These are phyloP conservation scores for Thereuonema tuberculata DNA, from an alignment of 1,140 invertebrate genomes.

Conservation along the genomic window DNA sequence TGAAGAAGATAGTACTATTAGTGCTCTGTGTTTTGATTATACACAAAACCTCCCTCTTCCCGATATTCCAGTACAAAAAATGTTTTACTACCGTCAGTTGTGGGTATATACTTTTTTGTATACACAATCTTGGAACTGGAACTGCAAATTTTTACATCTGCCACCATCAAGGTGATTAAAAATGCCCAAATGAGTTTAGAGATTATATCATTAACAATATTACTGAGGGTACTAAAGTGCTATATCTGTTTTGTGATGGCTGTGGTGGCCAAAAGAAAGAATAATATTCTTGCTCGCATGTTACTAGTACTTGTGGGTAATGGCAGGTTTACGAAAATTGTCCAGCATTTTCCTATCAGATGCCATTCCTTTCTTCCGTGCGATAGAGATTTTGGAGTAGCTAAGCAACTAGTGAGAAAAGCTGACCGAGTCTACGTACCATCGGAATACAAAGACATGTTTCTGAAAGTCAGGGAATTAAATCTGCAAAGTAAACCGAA, in stretches of 20 bases:
- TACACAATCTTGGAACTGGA: not conserved
- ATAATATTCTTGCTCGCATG: not conserved
- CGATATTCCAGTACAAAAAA: not conserved
- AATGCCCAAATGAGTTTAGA: not conserved
- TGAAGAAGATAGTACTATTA: too few relatives aligned
- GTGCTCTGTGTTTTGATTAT: not conserved
- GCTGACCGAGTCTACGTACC: not conserved
- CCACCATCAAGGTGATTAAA: not conserved
- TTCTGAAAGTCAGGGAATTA: too few relatives aligned
- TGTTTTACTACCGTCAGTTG: not conserved
- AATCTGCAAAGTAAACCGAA: too few relatives aligned
- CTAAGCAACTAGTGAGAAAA: not conserved
- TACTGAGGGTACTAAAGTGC: not conserved
- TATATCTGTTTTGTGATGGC: not conserved
- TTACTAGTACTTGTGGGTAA: not conserved
- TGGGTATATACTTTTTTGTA: not conserved
- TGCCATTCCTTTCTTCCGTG: slow-evolving; percentile 26
- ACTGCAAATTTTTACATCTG: not conserved
- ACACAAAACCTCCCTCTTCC: not conserved
- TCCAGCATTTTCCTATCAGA: slow-evolving; percentile 20
- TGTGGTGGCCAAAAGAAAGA: not conserved
- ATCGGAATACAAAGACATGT: too few relatives aligned
- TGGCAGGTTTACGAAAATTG: not conserved
- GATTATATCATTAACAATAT: not conserved
- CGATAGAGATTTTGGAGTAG: slow-evolving; percentile 17